phyloP scores from a whole-genome alignment of 2,888 invertebrate genomes.

The Oscheius sp. region DNA sequence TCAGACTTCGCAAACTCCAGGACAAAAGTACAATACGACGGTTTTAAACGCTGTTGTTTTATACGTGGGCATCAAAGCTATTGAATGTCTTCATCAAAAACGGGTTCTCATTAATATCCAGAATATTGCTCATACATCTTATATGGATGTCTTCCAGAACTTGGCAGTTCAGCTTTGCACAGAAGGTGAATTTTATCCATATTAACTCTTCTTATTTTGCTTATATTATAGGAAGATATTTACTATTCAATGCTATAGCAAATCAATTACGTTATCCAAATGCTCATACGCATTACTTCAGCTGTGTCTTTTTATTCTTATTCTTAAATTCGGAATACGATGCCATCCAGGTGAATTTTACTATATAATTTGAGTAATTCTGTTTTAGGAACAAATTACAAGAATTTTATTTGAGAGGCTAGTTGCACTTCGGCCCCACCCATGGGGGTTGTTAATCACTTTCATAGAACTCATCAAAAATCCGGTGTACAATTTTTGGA shows the following conservation, averaged over 20 bases:
- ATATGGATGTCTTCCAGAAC: constrained; percentile 99
- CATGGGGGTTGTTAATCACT: constrained; percentile 97
- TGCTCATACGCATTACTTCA: constrained; percentile 99
- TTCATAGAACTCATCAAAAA: constrained; percentile 99
- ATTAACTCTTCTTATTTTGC: neutral
- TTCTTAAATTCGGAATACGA: constrained; percentile 93
- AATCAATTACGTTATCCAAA: constrained; percentile 99
- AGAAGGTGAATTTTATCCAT: constrained; percentile 81
- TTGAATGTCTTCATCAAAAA: constrained; percentile 88
- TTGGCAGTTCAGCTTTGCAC: constrained; percentile 96
- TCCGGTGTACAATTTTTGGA: constrained; percentile 97
- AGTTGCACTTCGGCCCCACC: constrained; percentile 97
- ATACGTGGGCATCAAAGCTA: constrained; percentile 89
- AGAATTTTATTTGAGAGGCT: constrained; percentile 90
- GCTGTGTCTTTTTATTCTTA: constrained; percentile 93
- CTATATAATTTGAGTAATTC: neutral
- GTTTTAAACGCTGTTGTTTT: constrained; percentile 96
- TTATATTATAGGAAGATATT: constrained; percentile 80
- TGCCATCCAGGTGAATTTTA: constrained; percentile 86
- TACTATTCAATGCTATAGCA: constrained; percentile 97
- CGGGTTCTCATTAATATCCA: constrained; percentile 93
- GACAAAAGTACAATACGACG: constrained; percentile 92
- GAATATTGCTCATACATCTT: constrained; percentile 97
- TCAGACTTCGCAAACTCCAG: constrained; percentile 79
- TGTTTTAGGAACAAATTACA: constrained; percentile 74